Percentiles rank a stretch among this genome's conserved stretches.
These are phyloP conservation scores for Polypedilum vanderplanki DNA, from an alignment of 1,140 invertebrate genomes.

Conservation along the genomic window DNA sequence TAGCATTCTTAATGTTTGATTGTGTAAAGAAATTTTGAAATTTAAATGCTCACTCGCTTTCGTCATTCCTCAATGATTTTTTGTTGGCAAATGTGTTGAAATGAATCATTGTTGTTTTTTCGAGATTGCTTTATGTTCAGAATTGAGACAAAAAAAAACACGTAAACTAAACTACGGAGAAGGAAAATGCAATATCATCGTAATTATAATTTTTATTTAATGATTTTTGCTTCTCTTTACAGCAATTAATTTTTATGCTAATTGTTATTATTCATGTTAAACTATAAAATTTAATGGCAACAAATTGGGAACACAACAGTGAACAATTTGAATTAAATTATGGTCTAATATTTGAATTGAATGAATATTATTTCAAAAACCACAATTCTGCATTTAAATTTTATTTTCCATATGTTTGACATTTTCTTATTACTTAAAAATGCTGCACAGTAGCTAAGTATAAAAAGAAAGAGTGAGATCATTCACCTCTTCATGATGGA, in stretches of 20 bases:
- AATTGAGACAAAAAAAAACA: too few species aligned
- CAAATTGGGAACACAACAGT: too few species aligned
- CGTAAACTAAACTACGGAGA: neutral
- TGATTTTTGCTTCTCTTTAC: too few species aligned
- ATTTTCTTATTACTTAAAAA: neutral
- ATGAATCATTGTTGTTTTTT: too few species aligned
- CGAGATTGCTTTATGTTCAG: too few species aligned
- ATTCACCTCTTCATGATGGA: conserved; percentile 17
- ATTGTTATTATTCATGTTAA: conserved; percentile 6
- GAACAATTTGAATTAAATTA: too few species aligned
- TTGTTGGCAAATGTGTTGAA: too few species aligned
- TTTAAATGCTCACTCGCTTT: too few species aligned
- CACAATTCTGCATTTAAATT: too few species aligned
- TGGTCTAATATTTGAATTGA: too few species aligned
- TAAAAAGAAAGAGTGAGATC: neutral
- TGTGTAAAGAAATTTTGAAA: neutral
- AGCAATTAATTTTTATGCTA: conserved; percentile 19
- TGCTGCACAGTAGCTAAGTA: neutral
- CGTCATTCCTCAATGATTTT: too few species aligned
- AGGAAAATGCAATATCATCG: neutral
- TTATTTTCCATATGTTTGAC: neutral
- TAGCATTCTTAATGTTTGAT: neutral
- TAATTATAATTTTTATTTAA: neutral
- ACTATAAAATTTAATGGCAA: neutral
- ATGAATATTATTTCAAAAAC: too few species aligned